These are phyloP conservation scores for Isotomurus palustris DNA, from an alignment of 2,888 invertebrate genomes.

Conservation along the genomic window DNA sequence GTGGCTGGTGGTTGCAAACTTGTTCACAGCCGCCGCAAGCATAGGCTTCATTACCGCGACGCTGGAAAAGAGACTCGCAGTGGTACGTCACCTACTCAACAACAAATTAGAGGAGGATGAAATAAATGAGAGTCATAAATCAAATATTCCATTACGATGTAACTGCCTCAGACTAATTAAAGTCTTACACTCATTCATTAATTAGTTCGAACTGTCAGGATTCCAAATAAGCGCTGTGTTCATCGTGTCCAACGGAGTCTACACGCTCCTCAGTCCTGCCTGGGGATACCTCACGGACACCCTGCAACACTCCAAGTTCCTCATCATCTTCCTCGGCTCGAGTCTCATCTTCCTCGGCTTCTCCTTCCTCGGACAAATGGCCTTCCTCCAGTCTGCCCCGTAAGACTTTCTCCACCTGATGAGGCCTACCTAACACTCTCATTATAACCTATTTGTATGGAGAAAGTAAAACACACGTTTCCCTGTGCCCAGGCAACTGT, in stretches of 20 bases:
- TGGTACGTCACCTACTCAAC: too few species aligned
- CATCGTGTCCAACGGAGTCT: conserved; percentile 27
- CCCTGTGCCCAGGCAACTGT: conserved; percentile 21
- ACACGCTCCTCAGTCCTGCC: conserved; percentile 28
- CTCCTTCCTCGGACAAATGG: conserved; percentile 27
- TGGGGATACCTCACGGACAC: conserved; percentile 35
- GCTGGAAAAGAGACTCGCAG: conserved; percentile 32
- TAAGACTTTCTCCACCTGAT: conserved; percentile 8
- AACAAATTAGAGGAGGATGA: too few species aligned
- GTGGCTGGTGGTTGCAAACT: conserved; percentile 20
- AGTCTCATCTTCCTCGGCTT: conserved; percentile 27
- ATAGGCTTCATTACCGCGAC: conserved; percentile 39
- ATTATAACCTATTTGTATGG: not conserved
- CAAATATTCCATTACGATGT: too few species aligned
- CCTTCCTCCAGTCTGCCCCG: conserved; percentile 29
- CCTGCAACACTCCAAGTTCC: conserved; percentile 10
- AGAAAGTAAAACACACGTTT: conserved; percentile 6
- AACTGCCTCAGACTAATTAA: too few species aligned
- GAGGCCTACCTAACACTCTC: not conserved
- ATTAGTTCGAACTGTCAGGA: conserved; percentile 25
- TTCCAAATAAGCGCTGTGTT: conserved; percentile 26
- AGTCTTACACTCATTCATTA: not conserved
- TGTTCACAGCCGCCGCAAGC: conserved; percentile 32
- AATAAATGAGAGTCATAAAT: too few species aligned
- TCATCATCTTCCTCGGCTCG: conserved; percentile 23